Conservation (phyloP, 2,113 vertebrate species). For the Himantopus leucocephalus region DNA sequence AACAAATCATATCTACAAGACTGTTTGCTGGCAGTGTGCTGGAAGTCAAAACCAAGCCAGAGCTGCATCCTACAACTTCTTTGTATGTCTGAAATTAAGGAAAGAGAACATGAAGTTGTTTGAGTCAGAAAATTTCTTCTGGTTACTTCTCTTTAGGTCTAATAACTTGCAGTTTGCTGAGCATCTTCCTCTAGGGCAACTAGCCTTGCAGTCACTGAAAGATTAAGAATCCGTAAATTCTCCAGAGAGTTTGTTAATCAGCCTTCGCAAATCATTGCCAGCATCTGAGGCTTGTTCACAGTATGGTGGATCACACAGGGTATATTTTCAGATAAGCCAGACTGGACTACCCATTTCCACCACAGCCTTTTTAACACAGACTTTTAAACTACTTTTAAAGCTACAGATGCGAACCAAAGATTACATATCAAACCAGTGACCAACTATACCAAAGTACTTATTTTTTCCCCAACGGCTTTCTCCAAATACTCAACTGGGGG, state of each 20-base stretch:
- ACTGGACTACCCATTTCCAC: not conserved
- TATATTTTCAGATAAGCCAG: not conserved
- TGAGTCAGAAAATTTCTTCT: not conserved
- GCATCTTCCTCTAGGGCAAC: not conserved
- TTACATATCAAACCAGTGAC: not conserved
- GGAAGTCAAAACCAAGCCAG: not conserved
- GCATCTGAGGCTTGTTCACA: not conserved
- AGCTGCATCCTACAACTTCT: not conserved
- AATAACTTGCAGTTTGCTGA: not conserved
- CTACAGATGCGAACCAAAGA: not conserved
- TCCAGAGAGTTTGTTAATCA: not conserved
- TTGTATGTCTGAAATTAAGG: not conserved
- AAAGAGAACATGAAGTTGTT: not conserved
- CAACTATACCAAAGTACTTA: not conserved
- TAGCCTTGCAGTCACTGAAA: not conserved
- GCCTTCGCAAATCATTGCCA: not conserved
- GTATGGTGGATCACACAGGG: not conserved
- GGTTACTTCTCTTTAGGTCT: not conserved
- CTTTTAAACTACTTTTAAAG: not conserved
- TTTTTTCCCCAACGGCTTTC: not conserved
- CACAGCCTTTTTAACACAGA: not conserved
- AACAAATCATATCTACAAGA: fast-evolving
- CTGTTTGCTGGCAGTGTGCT: not conserved
- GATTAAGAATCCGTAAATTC: not conserved
- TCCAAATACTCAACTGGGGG: not conserved